Evolutionary conservation across 1,140 invertebrate species (phyloP).

Genomic region (Pseudomyrmex concolor): DNA sequence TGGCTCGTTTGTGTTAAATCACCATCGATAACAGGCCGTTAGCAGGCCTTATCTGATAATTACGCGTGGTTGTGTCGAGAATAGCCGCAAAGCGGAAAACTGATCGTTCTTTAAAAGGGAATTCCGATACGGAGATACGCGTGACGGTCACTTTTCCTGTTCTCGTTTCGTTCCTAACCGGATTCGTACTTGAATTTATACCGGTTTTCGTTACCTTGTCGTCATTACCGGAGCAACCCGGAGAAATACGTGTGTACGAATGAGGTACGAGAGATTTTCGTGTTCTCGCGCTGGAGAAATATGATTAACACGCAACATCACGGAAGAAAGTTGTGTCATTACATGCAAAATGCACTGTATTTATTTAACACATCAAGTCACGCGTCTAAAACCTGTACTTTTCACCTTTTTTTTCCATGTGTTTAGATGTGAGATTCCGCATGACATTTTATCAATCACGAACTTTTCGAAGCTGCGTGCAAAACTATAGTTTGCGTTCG

Average conservation of each 20-base stretch:
- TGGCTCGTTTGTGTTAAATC: slow-evolving; percentile 20
- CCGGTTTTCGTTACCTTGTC: slow-evolving; percentile 39
- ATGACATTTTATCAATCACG: neutral
- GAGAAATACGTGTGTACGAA: slow-evolving; percentile 22
- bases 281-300: slow-evolving; percentile 22
- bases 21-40: slow-evolving; percentile 42
- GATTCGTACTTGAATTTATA: slow-evolving; percentile 55
- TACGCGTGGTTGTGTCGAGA: slow-evolving; percentile 26
- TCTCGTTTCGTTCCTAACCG: slow-evolving; percentile 48
- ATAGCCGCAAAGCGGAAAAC: slow-evolving; percentile 53
- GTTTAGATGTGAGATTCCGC: neutral
- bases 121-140: slow-evolving; percentile 41
- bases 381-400: neutral
- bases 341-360: neutral
- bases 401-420: neutral
- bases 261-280: slow-evolving; percentile 25
- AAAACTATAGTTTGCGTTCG: neutral
- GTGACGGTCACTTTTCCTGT: slow-evolving; percentile 54
- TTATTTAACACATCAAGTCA: neutral
- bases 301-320: slow-evolving; percentile 43
- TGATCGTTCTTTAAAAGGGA: slow-evolving; percentile 39
- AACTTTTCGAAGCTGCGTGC: neutral
- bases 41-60: slow-evolving; percentile 49
- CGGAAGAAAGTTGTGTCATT: slow-evolving; percentile 41
- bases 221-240: slow-evolving; percentile 22